Evolutionary conservation across 2,888 invertebrate genomes (phyloP).

Genomic region (Apodemia duryi): DNA sequence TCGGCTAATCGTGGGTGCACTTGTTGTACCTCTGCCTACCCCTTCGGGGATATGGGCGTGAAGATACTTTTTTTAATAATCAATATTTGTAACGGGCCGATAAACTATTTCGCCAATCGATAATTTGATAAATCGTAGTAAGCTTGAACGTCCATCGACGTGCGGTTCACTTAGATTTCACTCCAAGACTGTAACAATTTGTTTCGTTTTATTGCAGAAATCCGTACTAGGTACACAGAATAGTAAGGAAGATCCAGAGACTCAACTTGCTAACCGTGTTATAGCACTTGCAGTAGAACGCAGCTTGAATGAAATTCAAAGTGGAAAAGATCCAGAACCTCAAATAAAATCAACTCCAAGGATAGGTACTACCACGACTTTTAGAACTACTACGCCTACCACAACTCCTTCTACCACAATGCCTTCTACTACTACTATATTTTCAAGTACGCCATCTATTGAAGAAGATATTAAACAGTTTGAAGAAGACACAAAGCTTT

Average conservation of each 20-base stretch:
- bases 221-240: slow-evolving; percentile 60
- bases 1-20: too few relatives aligned
- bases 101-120: too few relatives aligned
- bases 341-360: slow-evolving; percentile 1
- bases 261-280: slow-evolving; percentile 72
- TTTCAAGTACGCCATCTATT: slow-evolving; percentile 54
- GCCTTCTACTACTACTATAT: slow-evolving; percentile 41
- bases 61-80: too few relatives aligned
- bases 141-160: too few relatives aligned
- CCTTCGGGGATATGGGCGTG: too few relatives aligned
- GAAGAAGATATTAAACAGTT: slow-evolving; percentile 72
- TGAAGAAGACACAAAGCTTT: slow-evolving; percentile 68
- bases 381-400: slow-evolving; percentile 38
- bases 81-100: too few relatives aligned
- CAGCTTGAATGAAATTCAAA: slow-evolving; percentile 67
- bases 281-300: slow-evolving; percentile 76
- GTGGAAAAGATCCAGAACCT: slow-evolving; percentile 40
- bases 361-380: slow-evolving; percentile 29
- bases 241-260: slow-evolving; percentile 62
- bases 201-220: slow-evolving; percentile 54
- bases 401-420: slow-evolving; percentile 29
- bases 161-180: too few relatives aligned
- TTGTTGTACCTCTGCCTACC: too few relatives aligned
- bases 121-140: too few relatives aligned
- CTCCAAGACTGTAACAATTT: neutral